Evolutionary conservation across 2,888 invertebrate genomes (phyloP).

Genomic region (Sarcophaga rosellei): DNA sequence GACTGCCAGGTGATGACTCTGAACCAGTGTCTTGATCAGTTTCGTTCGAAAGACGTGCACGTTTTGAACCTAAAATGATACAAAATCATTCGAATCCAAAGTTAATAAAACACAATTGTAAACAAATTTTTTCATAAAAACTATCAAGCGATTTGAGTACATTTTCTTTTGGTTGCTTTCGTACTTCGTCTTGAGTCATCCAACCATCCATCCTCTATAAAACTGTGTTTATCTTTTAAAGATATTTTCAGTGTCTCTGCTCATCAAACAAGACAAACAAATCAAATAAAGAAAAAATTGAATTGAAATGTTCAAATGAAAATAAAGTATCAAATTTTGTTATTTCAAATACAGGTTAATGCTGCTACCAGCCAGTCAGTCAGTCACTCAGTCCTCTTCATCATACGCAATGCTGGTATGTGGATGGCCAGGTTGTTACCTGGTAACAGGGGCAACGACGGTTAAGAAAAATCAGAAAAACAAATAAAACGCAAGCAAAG

Average conservation of each 20-base stretch:
- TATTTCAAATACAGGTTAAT: conserved; percentile 50
- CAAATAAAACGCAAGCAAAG: conserved; percentile 15
- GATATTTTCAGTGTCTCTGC: conserved; percentile 8
- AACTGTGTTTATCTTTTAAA: conserved; percentile 49
- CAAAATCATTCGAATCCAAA: not conserved
- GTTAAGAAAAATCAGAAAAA: conserved; percentile 46
- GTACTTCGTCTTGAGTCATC: conserved; percentile 24
- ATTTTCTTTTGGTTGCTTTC: not conserved
- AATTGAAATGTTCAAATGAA: conserved; percentile 24
- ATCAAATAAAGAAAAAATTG: not conserved
- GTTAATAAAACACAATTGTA: not conserved
- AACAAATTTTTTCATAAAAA: not conserved
- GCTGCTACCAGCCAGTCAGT: conserved; percentile 7
- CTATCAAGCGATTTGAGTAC: not conserved
- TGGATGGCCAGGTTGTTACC: conserved; percentile 47
- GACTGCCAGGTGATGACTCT: conserved; percentile 81
- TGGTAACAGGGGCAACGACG: conserved; percentile 55
- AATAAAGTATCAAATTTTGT: conserved; percentile 66
- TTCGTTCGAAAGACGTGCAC: conserved; percentile 80
- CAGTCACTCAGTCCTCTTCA: conserved; percentile 19
- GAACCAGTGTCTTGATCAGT: conserved; percentile 81
- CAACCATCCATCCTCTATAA: conserved; percentile 46
- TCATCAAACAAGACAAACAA: conserved; percentile 60
- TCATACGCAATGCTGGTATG: not conserved
- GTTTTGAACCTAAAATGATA: conserved; percentile 78